Base-by-base conservation (phyloP, 35 echinoderm and acorn worm species). In the Apostichopus parvimensis region DNA sequence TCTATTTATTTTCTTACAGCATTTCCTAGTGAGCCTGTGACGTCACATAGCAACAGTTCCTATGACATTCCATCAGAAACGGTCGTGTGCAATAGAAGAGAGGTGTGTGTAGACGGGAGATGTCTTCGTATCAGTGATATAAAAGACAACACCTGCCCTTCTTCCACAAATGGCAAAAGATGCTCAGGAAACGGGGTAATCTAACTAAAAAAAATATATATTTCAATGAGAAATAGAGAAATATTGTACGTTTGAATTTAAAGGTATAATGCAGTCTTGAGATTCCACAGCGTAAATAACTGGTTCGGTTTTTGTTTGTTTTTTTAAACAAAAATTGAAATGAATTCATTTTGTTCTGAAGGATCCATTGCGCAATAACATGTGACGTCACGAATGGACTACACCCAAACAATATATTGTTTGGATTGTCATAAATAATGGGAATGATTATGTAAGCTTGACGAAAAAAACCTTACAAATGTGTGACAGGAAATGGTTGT, bases 1-100 rank as follows among this genome's bases (percentile, higher is more conserved):
- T 45, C 3, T 61, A 61, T 61, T 9, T 61, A 12, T 75, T 18
- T 21, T 22, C 10, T 55, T 34, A 15, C 18, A 88, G 86, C 86
- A 88, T 88, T 73, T 66, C 68, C 86, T 17, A 88, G 86, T 88
- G 86, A 72, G 54, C 57, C 54, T 68, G 60, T 88, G 86, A 88
- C 60, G 64, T 72, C 86, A 88, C 21, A 64, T n/a, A 28, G 4
- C 86, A 88, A 88, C 86, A 12, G 8, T 72, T 72, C 86, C 24
- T 21, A 58, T 64, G 86, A 25, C 86, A 72, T 73, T 73, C 86
- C 81, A n/a, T 9, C 81, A 58, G 56, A 84, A 22, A n/a, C 86
- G 57, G 60, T 72, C 26, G 61, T 88, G 61, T 88, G 86, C 86
- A 64, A 68, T 73, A 68, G 18, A 72, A 68, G 68, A 68, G 86